Evolutionary conservation across 2,797 vertebrate species (phyloP), one percentile per base, ranked within the genome.

Genomic region (Pampus argenteus): DNA sequence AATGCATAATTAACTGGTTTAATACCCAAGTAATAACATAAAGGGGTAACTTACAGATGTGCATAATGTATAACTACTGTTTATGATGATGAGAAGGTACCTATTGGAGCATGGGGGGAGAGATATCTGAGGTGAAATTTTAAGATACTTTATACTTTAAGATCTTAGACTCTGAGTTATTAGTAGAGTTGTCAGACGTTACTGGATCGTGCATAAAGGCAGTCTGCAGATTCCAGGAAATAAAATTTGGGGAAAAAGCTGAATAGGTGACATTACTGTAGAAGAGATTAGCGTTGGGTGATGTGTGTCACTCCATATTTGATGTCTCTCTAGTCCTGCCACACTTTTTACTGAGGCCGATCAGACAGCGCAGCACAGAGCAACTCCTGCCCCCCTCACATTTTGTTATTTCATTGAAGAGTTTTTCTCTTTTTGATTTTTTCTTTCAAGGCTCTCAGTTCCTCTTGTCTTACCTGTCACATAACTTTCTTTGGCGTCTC

Each of bases 221-320:
- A 1, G 3, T 9, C 23, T 61, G 50, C 26, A 52, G 23, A 60
- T 26, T 40, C 34, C 4, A 10, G 13, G 8, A 57, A 45, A 51
- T 28, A 22, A 4, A 28, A 29, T 34, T 62, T 59, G 52, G 51
- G 8, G 22, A 10, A 17, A 68, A 75, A 70, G 55, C 54, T 49
- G 48, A 3, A 47, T 20, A 18, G 63, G 34, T 59, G 59, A 61
- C 28, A 38, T 48, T 0, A 17, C 47, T 42, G 65, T 60, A 58
- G 66, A 71, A 8, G 14, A 67, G 54, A 79, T 48, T 14, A 25
- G 54, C 58, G 72, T 63, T 69, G 25, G 54, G 40, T 71, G 68
- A 79, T 58, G 31, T 51, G 23, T 76, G 86, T 81, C 84, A 76
- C 48, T 81, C 26, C 45, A 61, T 60, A 66, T 77, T 74, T 56